Evolutionary conservation across 2,888 invertebrate genomes (phyloP).

Genomic region (Drosophila lutescens): DNA sequence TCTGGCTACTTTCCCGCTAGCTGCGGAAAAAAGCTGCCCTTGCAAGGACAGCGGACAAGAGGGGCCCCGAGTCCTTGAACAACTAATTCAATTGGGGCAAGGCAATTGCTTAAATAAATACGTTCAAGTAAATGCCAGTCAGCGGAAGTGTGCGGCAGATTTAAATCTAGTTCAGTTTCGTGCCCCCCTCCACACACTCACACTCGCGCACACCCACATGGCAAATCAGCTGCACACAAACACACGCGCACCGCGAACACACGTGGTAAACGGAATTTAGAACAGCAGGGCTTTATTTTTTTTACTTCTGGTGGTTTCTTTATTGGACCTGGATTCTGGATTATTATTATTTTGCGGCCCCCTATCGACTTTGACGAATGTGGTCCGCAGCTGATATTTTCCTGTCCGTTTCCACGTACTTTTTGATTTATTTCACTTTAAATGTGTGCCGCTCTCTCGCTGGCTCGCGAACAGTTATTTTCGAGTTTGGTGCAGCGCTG

Average conservation of each 20-base stretch:
- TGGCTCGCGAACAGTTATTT: constrained; percentile 63
- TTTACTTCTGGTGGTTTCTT: constrained; percentile 22
- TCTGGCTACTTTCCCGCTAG: constrained; percentile 6
- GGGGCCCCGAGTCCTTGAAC: constrained; percentile 26
- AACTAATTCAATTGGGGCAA: constrained; percentile 20
- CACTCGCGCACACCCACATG: constrained; percentile 21
- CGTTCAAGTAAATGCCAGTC: constrained; percentile 32
- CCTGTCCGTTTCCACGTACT: constrained; percentile 32
- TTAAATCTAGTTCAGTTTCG: constrained; percentile 51
- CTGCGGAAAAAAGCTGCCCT: constrained; percentile 1
- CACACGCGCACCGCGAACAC: constrained; percentile 46
- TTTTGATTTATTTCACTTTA: constrained; percentile 47
- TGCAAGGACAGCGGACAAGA: constrained; percentile 14
- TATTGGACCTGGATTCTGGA: constrained; percentile 55
- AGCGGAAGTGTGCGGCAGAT: constrained; percentile 65
- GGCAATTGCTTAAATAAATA: constrained; percentile 7
- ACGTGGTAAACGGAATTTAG: constrained; percentile 69
- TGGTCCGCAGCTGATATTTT: constrained; percentile 72
- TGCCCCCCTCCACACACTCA: constrained; percentile 10
- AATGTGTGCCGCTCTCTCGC: constrained; percentile 40
- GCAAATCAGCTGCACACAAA: constrained; percentile 41
- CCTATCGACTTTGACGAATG: constrained; percentile 58
- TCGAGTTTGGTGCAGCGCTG: constrained; percentile 57
- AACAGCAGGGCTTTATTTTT: constrained; percentile 61
- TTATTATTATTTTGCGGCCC: constrained; percentile 1